Evolutionary conservation across 2,113 vertebrate genomes (phyloP), one percentile per base, ranked within the genome.

Genomic region (Fregata magnificens): DNA sequence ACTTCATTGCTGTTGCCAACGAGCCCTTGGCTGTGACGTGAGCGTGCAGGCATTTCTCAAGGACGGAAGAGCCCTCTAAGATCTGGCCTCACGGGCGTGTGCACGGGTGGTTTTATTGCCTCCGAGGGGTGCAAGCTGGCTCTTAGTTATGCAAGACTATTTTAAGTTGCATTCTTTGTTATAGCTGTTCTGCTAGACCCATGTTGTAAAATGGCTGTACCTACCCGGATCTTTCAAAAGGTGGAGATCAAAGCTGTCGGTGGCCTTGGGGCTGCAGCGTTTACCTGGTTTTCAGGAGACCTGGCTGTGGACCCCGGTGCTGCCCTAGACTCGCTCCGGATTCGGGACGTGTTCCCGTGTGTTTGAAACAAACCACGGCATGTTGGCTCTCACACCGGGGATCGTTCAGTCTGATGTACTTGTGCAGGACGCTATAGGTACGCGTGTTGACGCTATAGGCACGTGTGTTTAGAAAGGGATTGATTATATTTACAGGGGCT

Each of bases 1-100:
- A 4, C 28, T 28, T 59, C 19, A 2, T 4, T 0, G 2, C 4
- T 13, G 26, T 2, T 19, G 52, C 67, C 50, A 31, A 2, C 0
- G 1, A 59, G 63, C 38, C 34, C 61, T 49, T 21, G 47, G 69
- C 56, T 24, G 4, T 47, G 82, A 62, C 1, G n/a, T 45, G 65
- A 45, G 66, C 1, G 1, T 3, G 6, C 32, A 72, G 83, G 89
- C 19, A 42, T 69, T 63, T 63, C 83, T 81, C 16, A 44, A 63
- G 72, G 77, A 15, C 40, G 62, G 62, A 61, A 86, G 80, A 77
- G 58, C 76, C 31, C 86, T 88, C 53, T 21, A 44, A 22, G 31
- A 6, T 5, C n/a, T 44, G 58, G 26, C 44, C 71, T 42, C 16
- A 9, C 0, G 25, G 66, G 36, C 16, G 20, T 18, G 34, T 19